Evolutionary conservation across 2,888 invertebrate species (phyloP), one percentile per base, ranked within the genome.

Genomic region (Strigamia transsilvanica): DNA sequence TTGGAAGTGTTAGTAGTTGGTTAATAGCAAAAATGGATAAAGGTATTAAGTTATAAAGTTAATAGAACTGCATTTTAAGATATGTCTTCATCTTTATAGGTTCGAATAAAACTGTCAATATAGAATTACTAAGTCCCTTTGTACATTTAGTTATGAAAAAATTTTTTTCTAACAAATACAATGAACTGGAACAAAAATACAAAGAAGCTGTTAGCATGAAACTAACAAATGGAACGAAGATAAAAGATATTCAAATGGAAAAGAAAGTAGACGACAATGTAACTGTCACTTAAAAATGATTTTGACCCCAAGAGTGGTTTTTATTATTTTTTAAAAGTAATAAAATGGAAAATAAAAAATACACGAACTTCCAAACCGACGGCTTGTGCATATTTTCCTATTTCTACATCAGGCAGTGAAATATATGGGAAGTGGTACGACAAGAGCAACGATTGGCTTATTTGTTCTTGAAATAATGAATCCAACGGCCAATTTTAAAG

Each of bases 101-200:
- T 12, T 13, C 27, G 0, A 79, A 41, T 15, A 38, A 41, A 79
- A 2, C 38, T 38, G 32, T 79, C 2, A n/a, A 79, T 42, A 38
- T 21, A 9, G 38, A 42, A 6, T 23, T 79, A 5, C 10, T 34
- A 13, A 79, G 41, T 79, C 79, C 79, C 1, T 41, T 79, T 10
- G 42, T 42, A 4, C 38, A 13, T 41, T 79, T 21, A n/a, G 10
- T 38, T 79, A 15, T 79, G 79, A 79, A 79, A 21, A 79, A 79
- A 38, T 79, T 4, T n/a, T 38, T 21, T n/a, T 12, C 73, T 13
- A 73, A 23, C 5, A 79, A 79, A 41, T 18, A 41, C 13, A 13
- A 12, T 10, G 79, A 79, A 38, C 38, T 38, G 2, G 15, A 15
- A 73, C 23, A 7, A 23, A 27, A 73, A 32, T 73, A 32, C 13